Percentiles rank a stretch among this genome's conserved stretches.
These are phyloP conservation scores for Anabacerthia variegaticeps DNA, from an alignment of 2,797 vertebrate genomes.

Conservation along the genomic window DNA sequence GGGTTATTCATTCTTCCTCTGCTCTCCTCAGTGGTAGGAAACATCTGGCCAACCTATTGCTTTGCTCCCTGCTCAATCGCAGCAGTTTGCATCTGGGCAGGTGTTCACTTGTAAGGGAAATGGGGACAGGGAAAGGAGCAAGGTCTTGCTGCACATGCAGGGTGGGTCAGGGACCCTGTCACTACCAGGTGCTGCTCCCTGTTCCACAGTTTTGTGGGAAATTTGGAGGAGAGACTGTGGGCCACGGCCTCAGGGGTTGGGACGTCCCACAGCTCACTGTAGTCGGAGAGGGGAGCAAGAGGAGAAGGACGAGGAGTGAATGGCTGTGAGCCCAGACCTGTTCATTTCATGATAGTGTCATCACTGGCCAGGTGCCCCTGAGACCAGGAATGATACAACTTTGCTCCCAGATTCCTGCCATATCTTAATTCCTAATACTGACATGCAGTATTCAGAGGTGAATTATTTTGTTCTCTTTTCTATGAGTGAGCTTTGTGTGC, in stretches of 20 bases:
- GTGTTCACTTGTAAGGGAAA: not conserved
- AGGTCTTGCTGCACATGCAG: not conserved
- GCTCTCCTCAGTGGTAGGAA: not conserved
- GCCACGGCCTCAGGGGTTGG: accelerated
- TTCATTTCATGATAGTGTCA: not conserved
- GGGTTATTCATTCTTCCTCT: not conserved
- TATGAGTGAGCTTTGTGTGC: not conserved
- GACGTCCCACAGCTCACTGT: accelerated
- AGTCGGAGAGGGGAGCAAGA: not conserved
- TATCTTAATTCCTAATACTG: not conserved
- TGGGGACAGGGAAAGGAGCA: not conserved
- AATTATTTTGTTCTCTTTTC: not conserved
- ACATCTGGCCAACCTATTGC: not conserved
- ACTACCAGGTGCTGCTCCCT: accelerated
- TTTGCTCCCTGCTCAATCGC: not conserved
- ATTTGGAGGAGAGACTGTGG: accelerated
- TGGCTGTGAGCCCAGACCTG: not conserved
- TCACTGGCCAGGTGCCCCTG: not conserved
- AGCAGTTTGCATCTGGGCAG: not conserved
- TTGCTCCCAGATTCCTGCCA: not conserved
- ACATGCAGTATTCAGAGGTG: not conserved
- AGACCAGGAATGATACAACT: not conserved
- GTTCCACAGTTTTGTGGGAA: not conserved
- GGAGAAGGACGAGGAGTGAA: not conserved
- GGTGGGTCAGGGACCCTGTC: not conserved